Base-by-base conservation (phyloP, 2,797 vertebrate species). In the Podarcis siculus region DNA sequence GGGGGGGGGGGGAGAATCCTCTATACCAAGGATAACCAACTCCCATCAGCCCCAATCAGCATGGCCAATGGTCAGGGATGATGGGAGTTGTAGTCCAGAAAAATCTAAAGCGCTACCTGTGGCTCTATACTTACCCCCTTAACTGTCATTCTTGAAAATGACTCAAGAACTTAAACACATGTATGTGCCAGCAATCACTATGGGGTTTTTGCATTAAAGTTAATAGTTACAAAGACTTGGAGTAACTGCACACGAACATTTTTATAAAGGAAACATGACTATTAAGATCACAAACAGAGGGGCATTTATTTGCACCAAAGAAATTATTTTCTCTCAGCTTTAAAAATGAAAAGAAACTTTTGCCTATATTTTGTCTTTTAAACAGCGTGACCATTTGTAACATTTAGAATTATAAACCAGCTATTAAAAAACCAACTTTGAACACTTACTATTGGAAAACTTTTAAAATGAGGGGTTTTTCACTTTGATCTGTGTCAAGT, bases 41-140 rank as follows among this genome's bases (percentile, higher is more conserved):
- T n/a, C 69, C n/a, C 27, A 71, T n/a, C 30, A n/a, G n/a, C n/a
- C 69, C 69, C 12, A n/a, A 30, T 1, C 30, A n/a, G 13, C 72
- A 37, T 17, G 32, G 72, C n/a, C 71, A 72, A 72, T 13, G 12
- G n/a, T 32, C 71, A 72, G 72, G 13, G 32, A 21, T n/a, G 30
- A 17, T 35, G 32, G 72, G 72, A 73, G 72, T 35, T 35, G 17
- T 35, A 37, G 19, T 35, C 72, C 72, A 73, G 72, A 17, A 35
- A 37, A 32, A 73, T 73, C 35, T 73, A 32, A 17, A 21, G 1
- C 1, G 19, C 35, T 19, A 37, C 32, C 19, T 17, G 15, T 27
- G 32, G 86, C 77, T 88, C 94, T 89, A 82, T 92, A 91, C 95
- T 95, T 94, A 95, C 92, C 90, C 90, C 49, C 92, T 92, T 89